Evolutionary conservation across 2,113 vertebrate species (phyloP), one percentile per base, ranked within the genome.

Genomic region (Onychorhynchus coronatus): DNA sequence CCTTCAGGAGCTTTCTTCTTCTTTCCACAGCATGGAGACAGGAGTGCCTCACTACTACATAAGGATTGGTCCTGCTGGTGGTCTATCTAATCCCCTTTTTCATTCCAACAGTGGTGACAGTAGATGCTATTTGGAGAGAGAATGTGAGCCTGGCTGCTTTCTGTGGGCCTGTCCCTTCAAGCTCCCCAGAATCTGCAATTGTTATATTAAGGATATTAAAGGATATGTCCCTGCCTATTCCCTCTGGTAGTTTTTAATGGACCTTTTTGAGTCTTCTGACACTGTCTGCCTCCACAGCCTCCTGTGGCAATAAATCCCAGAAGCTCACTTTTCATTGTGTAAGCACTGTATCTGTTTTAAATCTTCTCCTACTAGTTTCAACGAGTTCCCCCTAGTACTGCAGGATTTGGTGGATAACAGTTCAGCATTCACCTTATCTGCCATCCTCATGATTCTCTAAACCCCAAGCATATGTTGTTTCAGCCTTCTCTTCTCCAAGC

Each of bases 281-380:
- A 93, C 79, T 72, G 76, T 81, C 35, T 86, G 86, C 61, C 56
- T 93, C 39, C 52, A 63, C 59, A 81, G 52, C 56, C 83, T 81
- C 86, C 84, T 95, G 86, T 78, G 83, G 86, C 65, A 95, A 95
- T 80, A 93, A 96, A 93, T 92, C 68, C 94, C 96, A 91, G 86
- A 63, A 95, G 73, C 14, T 95, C 49, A 50, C 35, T 67, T 70
- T 95, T 70, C 80, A 93, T 72, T 95, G 91, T 93, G 93, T 93
- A 95, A 96, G 42, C 83, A 35, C 68, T 86, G 86, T 81, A 92
- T 95, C 89, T 95, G 94, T 77, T 97, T 96, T 89, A 95, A 92
- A 89, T 96, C 79, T 94, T 86, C 55, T 44, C 59, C 39, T 92
- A 61, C 94, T 74, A 72, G 76, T 95, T 96, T 92, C 80, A 92